A percentile compares a stretch with the other conserved stretches of the same genome.
phyloP scores from a whole-genome alignment of 2,113 vertebrate species.

The Turdus rufiventris region DNA sequence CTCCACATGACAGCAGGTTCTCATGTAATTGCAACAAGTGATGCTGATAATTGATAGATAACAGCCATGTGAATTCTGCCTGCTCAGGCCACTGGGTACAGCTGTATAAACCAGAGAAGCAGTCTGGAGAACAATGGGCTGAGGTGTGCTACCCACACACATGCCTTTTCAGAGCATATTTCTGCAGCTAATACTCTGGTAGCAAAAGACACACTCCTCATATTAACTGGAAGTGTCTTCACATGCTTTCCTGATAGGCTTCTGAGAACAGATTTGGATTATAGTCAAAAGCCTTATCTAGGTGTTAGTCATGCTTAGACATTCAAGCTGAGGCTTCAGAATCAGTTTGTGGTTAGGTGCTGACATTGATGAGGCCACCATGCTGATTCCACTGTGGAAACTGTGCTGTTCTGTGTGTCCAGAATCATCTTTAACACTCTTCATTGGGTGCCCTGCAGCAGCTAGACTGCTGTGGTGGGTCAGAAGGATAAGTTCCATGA shows the following conservation, averaged over 20 bases:
- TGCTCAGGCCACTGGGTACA: background rate
- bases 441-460: background rate
- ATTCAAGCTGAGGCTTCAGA: background rate
- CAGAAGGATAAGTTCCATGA: background rate
- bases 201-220: background rate
- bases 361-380: background rate
- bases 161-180: background rate
- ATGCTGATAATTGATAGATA: background rate
- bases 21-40: background rate
- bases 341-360: background rate
- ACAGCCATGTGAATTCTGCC: background rate
- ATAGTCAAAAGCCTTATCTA: background rate
- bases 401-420: accelerated
- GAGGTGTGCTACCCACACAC: background rate
- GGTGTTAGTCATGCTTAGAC: background rate
- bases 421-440: background rate
- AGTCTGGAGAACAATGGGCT: background rate
- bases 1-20: background rate
- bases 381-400: background rate
- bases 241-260: background rate
- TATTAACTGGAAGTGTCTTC: background rate
- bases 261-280: background rate
- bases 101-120: slow-evolving; percentile 4
- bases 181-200: background rate
- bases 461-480: background rate